phyloP scores from a whole-genome alignment of 1,140 invertebrate genomes.

The Popillia japonica region DNA sequence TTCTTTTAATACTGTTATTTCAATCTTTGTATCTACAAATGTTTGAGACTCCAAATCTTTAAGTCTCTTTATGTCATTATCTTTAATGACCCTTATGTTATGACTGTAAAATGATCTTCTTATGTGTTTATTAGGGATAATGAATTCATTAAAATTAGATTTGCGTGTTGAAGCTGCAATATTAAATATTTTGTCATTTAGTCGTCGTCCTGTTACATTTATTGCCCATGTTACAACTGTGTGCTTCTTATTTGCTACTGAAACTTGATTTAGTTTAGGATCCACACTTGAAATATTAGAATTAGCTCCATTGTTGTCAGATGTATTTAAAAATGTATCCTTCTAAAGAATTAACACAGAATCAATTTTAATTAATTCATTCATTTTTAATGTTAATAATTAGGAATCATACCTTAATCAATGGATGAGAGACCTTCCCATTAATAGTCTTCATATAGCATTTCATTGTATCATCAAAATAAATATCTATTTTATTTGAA shows the following conservation, averaged over 20 bases:
- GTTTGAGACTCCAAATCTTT: not conserved
- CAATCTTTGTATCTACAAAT: not conserved
- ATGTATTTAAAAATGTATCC: not conserved
- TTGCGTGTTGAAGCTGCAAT: not conserved
- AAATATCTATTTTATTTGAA: not conserved
- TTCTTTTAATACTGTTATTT: not conserved
- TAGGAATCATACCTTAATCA: not conserved
- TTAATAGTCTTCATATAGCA: not conserved
- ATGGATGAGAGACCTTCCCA: not conserved
- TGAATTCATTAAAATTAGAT: conserved; percentile 1
- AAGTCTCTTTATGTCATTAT: not conserved
- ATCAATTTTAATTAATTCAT: too few relatives aligned
- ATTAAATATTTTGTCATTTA: not conserved
- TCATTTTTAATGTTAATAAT: not conserved
- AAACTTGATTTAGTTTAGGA: not conserved
- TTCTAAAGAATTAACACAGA: not conserved
- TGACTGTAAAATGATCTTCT: not conserved
- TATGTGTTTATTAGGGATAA: not conserved
- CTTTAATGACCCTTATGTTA: not conserved
- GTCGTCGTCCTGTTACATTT: not conserved
- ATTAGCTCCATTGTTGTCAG: not conserved
- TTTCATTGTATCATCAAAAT: not conserved
- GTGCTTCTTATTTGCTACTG: not conserved
- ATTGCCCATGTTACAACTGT: not conserved
- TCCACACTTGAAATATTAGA: not conserved